Base-by-base conservation (phyloP, 2,888 invertebrate genomes). In the Steinernema scapterisci region DNA sequence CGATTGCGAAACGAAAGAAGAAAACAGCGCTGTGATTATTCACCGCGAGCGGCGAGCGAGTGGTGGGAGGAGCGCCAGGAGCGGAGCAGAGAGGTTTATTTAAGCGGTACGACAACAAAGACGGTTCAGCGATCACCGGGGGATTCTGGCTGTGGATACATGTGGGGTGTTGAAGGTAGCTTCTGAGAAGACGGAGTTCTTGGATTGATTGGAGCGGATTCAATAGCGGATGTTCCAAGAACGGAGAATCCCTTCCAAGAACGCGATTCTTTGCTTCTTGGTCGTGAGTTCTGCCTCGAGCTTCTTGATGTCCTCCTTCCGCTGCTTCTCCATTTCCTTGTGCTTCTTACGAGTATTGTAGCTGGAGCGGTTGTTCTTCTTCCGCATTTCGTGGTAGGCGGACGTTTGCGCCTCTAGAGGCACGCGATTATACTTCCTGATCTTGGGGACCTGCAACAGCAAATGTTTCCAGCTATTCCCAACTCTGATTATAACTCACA, bases 1-100 rank as follows among this genome's bases (percentile, higher is more conserved):
- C 63, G 63, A 63, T 63, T 63, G 63, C 63, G 63, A 63, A 63
- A 63, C 63, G 63, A 63, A 63, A 31, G 31, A 63, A 31, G 31
- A 63, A 31, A 63, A 63, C 27, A 63, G 63, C 16, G 7, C 13
- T 16, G 54, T 23, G 54, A 54, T 25, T 54, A 25, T 54, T 54
- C 54, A 54, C 21, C 54, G 21, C 5, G 27, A 31, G 63, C 38
- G 27, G 63, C 31, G 63, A 7, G 38, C 31, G 31, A 27, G 63
- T 11, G 63, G 63, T 2, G 63, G 16, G 27, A 16, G 3, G 25
- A 25, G 63, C 16, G 11, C 2, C 16, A 21, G 25, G 54, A 19
- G 54, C 13, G 54, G 23, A 25, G 54, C 54, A 19, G 54, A 54
- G 54, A 23, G 13, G n/a, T 48, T 48, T 48, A 13, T 48, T 48